Evolutionary conservation across 2,113 vertebrate species (phyloP).

Genomic region (Daboia siamensis): DNA sequence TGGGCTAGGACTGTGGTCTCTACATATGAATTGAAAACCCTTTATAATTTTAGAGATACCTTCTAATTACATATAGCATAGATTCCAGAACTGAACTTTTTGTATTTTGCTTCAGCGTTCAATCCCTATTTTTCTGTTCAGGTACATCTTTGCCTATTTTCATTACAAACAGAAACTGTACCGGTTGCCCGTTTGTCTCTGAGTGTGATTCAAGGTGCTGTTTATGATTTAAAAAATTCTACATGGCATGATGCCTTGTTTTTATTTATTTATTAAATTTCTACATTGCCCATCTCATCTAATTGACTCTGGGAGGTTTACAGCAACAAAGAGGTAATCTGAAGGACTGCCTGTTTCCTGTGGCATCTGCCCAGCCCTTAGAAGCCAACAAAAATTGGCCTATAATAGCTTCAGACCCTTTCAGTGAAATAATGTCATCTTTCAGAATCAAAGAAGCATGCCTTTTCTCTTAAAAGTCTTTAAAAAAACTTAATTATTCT

Average conservation of each 20-base stretch:
- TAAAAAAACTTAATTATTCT: background rate
- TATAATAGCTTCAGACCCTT: background rate
- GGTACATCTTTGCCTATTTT: background rate
- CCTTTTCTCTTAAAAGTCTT: background rate
- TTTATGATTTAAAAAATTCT: background rate
- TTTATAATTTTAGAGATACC: background rate
- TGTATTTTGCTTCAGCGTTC: background rate
- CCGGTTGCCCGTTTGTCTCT: background rate
- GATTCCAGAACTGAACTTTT: background rate
- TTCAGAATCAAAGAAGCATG: background rate
- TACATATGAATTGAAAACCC: background rate
- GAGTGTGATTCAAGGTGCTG: background rate
- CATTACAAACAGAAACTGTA: background rate
- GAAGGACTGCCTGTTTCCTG: background rate
- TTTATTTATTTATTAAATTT: background rate
- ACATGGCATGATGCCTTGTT: background rate
- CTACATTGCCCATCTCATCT: background rate
- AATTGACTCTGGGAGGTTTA: background rate
- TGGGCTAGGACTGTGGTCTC: background rate
- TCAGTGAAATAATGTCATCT: background rate
- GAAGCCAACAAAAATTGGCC: background rate
- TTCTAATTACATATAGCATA: background rate
- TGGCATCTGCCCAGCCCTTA: background rate
- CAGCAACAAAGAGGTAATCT: background rate
- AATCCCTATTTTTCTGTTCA: background rate